These are phyloP conservation scores for Cantharis rufa DNA, from an alignment of 2,888 invertebrate species.

Conservation along the genomic window DNA sequence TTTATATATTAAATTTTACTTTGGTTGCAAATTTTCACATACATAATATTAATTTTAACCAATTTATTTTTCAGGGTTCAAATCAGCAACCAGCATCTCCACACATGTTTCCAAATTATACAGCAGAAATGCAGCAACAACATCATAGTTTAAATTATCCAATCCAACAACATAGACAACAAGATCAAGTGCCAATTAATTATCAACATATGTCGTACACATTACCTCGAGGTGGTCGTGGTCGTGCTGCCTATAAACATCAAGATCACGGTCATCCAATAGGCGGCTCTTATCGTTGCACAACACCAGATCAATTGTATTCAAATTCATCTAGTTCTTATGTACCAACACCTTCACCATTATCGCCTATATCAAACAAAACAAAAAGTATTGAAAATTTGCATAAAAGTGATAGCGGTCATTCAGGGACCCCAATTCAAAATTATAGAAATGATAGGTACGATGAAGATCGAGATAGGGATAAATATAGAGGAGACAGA, in stretches of 20 bases:
- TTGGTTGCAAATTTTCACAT: background rate
- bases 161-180: constrained; percentile 13
- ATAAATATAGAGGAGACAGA: constrained; percentile 2
- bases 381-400: constrained; percentile 44
- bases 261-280: constrained; percentile 55
- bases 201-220: constrained; percentile 64
- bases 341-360: constrained; percentile 50
- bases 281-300: constrained; percentile 46
- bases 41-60: background rate
- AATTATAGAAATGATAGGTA: constrained; percentile 16
- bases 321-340: constrained; percentile 41
- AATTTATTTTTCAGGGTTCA: constrained; percentile 15
- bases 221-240: constrained; percentile 63
- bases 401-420: constrained; percentile 38
- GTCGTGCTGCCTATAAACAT: constrained; percentile 63
- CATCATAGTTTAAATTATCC: constrained; percentile 5
- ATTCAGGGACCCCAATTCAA: constrained; percentile 41
- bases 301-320: constrained; percentile 56
- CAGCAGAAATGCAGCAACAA: constrained; percentile 9
- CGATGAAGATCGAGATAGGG: constrained; percentile 10
- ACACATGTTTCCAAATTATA: constrained; percentile 1
- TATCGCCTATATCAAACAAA: constrained; percentile 20
- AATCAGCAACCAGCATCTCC: constrained; percentile 8
- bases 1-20: background rate
- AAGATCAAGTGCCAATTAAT: constrained; percentile 32